Conservation (phyloP, 2,113 vertebrate species). For the Paramormyrops kingsleyae region DNA sequence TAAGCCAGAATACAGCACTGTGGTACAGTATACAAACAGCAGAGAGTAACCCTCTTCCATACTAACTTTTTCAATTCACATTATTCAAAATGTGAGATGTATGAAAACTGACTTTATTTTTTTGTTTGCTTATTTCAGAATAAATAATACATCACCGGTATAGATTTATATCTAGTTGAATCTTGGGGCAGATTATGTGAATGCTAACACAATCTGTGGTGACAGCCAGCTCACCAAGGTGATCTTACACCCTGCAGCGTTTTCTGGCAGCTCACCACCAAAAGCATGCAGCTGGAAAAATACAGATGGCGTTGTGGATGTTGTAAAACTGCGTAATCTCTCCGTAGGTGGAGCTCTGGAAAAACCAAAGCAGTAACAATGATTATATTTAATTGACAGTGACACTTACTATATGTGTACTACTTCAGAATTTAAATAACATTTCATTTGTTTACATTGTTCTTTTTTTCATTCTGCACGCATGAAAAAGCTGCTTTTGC, state of each 20-base stretch:
- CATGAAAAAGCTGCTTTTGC: not conserved
- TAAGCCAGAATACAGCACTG: not conserved
- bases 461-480: not conserved
- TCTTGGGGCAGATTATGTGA: not conserved
- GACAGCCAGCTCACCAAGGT: not conserved
- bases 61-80: not conserved
- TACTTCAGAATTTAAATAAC: not conserved
- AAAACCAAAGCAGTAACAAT: not conserved
- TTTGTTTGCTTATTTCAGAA: not conserved
- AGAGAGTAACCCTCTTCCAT: not conserved
- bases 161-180: not conserved
- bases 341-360: not conserved
- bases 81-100: not conserved
- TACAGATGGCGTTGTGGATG: not conserved
- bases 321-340: not conserved
- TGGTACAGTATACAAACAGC: not conserved
- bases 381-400: not conserved
- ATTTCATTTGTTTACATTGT: not conserved
- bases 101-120: not conserved
- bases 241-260: not conserved
- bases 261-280: not conserved
- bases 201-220: not conserved
- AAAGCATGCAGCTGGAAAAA: conserved; percentile 1
- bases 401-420: not conserved
- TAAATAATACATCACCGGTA: not conserved